Evolutionary conservation across 1,140 invertebrate genomes (phyloP), one percentile per base, ranked within the genome.

Genomic region (Hycleus phaleratus): DNA sequence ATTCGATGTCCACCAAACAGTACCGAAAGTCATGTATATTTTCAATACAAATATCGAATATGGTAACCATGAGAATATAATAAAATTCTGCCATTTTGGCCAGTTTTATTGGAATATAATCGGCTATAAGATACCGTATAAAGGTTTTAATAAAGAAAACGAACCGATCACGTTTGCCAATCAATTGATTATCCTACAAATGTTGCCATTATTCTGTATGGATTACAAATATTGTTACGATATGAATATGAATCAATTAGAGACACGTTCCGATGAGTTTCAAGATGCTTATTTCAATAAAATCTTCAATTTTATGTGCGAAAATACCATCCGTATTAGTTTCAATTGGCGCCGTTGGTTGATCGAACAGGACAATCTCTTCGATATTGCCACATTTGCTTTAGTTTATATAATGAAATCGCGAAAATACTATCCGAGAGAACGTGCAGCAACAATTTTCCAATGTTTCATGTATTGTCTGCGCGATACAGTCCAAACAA

Each of bases 391-490:
- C 56, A 80, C 84, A 6, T 82, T 86, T 68, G 76, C 79, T 49
- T 66, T 82, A 12, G 72, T 79, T 10, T 75, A 76, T 46, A 59
- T 82, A 47, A 77, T 79, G 54, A 75, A 78, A 56, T 63, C 59
- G 9, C 61, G 65, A 18, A 60, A 68, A 42, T 74, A 79, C 53
- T 69, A 82, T 26, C 75, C 77, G 47, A 74, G 84, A 66, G 82
- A 84, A 46, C 77, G 82, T 61, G 86, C 85, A 0, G 82, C 87
- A 8, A 78, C 84, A n/a, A 74, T 83, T 18, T 88, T 88, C 60
- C 86, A 88, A 74, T 78, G 79, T 0, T 69, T 88, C 47, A 82
- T 83, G 42, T 83, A 87, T 66, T 76, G 80, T 0, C 67, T 88
- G 0, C 82, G 84, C 56, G 82, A 85, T 63, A 84, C 79, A 46